Evolutionary conservation across 2,888 invertebrate genomes (phyloP), one percentile per base, ranked within the genome.

Genomic region (Mesochorus sp.): DNA sequence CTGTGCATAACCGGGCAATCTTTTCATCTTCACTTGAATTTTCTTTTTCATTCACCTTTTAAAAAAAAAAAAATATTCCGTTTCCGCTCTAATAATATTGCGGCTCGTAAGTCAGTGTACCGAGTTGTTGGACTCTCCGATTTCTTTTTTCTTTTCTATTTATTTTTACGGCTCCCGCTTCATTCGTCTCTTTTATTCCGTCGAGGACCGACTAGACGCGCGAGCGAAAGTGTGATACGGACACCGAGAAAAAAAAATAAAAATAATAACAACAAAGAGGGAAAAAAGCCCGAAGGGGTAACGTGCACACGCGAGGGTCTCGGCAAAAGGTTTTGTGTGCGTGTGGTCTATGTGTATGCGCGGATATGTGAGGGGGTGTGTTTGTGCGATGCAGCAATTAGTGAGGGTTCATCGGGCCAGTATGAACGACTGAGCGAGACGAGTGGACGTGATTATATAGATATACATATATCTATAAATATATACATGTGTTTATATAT

Each of bases 381-480:
- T 10, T 21, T 42, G 74, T 42, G 66, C 71, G 71, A 72, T 80
- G 75, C 77, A 79, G 78, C 78, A 80, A 80, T 80, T 80, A 80
- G 80, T 80, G 78, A 71, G 67, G 72, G 75, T 77, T 78, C 71
- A 79, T 75, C 67, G 75, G 62, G 75, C 67, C 75, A 28, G 67
- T 71, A 75, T 72, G 78, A 79, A 75, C 71, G 78, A 71, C 64
- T 77, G 79, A 80, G 71, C 66, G 75, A 62, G 74, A 75, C 59
- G 67, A 59, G 75, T 19, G 64, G n/a, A 66, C 49, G 51, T 67
- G 61, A 37, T 68, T 44, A 34, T 44, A 70, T 34, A 26, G 21
- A 21, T n/a, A n/a, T n/a, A n/a, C n/a, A n/a, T n/a, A n/a, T n/a
- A n/a, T n/a, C n/a, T n/a, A n/a, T n/a, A n/a, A n/a, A n/a, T n/a